phyloP scores from a whole-genome alignment of 1,140 invertebrate genomes.

The Drosophila malerkotliana region DNA sequence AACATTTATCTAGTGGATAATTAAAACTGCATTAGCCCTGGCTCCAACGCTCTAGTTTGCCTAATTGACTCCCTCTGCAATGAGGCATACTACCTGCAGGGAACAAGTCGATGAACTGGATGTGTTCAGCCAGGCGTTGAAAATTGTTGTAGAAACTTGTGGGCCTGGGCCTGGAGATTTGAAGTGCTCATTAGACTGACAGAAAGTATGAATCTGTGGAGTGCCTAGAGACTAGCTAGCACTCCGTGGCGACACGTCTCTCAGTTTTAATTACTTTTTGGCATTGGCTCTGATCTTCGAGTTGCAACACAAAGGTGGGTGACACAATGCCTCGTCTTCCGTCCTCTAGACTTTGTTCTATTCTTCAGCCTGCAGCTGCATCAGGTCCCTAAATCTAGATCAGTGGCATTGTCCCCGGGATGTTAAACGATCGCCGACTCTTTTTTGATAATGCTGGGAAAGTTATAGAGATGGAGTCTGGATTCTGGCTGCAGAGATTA shows the following conservation, averaged over 20 bases:
- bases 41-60: constrained; percentile 37
- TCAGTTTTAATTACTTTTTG: constrained; percentile 28
- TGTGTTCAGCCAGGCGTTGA: constrained; percentile 36
- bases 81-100: constrained; percentile 64
- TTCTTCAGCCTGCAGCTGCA: constrained; percentile 37
- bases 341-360: background rate
- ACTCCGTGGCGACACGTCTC: constrained; percentile 39
- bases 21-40: constrained; percentile 69
- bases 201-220: constrained; percentile 9
- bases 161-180: constrained; percentile 5
- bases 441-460: constrained; percentile 48
- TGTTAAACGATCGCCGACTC: constrained; percentile 46
- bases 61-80: constrained; percentile 63
- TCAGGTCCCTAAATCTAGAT: constrained; percentile 44
- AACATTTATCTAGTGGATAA: constrained; percentile 42
- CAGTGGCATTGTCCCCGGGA: constrained; percentile 36
- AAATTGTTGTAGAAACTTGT: constrained; percentile 39
- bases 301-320: constrained; percentile 44
- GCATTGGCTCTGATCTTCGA: constrained; percentile 24
- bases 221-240: constrained; percentile 9
- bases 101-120: constrained; percentile 21
- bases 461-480: constrained; percentile 53
- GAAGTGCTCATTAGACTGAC: constrained; percentile 37
- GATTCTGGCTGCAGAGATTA: constrained; percentile 49
- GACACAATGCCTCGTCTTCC: constrained; percentile 31